Evolutionary conservation across 1,140 invertebrate genomes (phyloP), one percentile per base, ranked within the genome.

Genomic region (Temnothorax longispinosus): DNA sequence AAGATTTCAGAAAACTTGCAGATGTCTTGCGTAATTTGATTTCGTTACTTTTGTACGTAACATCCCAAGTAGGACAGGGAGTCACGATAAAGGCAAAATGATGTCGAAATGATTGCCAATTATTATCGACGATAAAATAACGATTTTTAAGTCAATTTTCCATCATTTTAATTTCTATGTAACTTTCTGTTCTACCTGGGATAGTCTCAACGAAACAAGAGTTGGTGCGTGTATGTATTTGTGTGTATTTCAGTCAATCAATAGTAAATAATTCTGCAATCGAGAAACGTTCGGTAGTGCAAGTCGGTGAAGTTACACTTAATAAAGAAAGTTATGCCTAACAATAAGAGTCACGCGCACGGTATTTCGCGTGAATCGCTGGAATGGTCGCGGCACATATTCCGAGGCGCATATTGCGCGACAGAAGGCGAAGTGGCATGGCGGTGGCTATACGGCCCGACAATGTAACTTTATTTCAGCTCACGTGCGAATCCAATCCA

Each of bases 401-500:
- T 81, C 82, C 50, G 47, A 71, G 85, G 74, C 64, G 84, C 75
- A 86, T 90, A 72, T 90, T 78, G 77, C 71, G 62, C 88, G 82
- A 81, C 77, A 75, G 62, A 52, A 78, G 62, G 54, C 75, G 62
- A 52, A 77, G 47, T 56, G 62, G 75, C 67, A 44, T n/a, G 21
- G 41, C 27, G 13, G 6, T 11, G 74, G 27, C 1, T 27, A 1
- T 27, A 27, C 80, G 85, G 72, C 76, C 60, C 74, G 85, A 77
- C 89, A 78, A 86, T 90, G 87, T 88, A 89, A 93, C 86, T 93
- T 94, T 93, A 93, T 93, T 94, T 93, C 93, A 88, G 88, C 92
- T 95, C 94, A 95, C 94, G 94, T 95, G 92, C 93, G 80, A 93
- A 94, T 92, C 93, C 93, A 94, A 95, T 94, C 92, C 93, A 92